Base-by-base conservation (phyloP, 2,113 vertebrate genomes). In the Hassar affinis region DNA sequence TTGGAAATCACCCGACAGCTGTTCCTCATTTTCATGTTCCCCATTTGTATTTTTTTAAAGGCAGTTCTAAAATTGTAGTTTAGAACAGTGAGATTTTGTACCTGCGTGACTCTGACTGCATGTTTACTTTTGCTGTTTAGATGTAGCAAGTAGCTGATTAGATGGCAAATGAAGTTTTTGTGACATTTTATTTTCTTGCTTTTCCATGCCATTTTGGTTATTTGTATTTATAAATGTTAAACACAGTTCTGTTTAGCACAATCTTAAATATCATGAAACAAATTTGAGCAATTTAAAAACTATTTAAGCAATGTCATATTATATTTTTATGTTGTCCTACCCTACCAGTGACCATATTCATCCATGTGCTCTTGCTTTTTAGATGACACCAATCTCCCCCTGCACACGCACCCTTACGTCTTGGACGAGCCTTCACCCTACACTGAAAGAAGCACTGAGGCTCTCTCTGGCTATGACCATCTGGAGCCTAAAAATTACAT, bases 321-420 rank as follows among this genome's bases (percentile, higher is more conserved):
- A 14, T 12, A 1, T 6, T 6, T 25, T 76, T 14, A 75, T 20
- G 18, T 52, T 33, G 27, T 25, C 51, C 51, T 14, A 25, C 10
- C n/a, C 52, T 22, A 38, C 11, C 25, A 56, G 5, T 77, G 11
- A 56, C 17, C 15, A 56, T 56, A 77, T 51, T 56, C 7, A 56
- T 76, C 18, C n/a, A 38, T 85, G 38, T 49, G 30, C 59, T 25
- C 71, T 38, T 80, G 22, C 27, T n/a, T 66, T 85, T 84, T 93
- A 99, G 98, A 98, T 97, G 96, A 97, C 92, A 94, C 96, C 89
- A 93, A 92, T 94, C 93, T 94, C 47, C 87, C 91, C 57, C 86
- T 95, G 85, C 96, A 95, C 93, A 96, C 92, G 92, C 94, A 95
- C 86, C 92, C 94, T 84, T 99, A 95, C 90, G 93, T 93, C 81